Percentiles rank a stretch among this genome's conserved stretches.
phyloP scores from a whole-genome alignment of 2,888 invertebrate species.

The Syrista parreyssii region DNA sequence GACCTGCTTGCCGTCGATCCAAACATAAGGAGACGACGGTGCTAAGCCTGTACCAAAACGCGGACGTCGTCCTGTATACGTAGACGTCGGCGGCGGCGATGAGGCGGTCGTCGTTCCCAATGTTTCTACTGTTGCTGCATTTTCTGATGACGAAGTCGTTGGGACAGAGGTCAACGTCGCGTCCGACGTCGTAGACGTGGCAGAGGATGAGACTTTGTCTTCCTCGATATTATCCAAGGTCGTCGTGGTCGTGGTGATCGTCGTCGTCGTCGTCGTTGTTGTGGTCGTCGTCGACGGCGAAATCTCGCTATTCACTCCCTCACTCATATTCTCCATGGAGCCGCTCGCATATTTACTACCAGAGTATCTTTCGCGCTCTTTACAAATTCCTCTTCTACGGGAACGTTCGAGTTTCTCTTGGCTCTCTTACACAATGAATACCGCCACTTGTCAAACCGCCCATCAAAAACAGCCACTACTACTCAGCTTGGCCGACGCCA shows the following conservation, averaged over 20 bases:
- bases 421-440: not conserved
- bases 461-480: conserved; percentile 45
- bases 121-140: conserved; percentile 5
- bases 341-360: conserved; percentile 24
- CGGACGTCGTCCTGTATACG: conserved; percentile 10
- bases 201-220: not conserved
- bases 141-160: conserved; percentile 10
- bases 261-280: conserved; percentile 9
- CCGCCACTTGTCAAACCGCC: conserved; percentile 43
- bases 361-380: not conserved
- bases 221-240: conserved; percentile 36
- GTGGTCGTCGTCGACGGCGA: conserved; percentile 26
- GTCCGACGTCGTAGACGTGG: conserved; percentile 32
- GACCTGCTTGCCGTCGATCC: conserved; percentile 52
- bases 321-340: conserved; percentile 40
- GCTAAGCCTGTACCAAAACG: conserved; percentile 14
- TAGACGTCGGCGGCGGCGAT: conserved; percentile 15
- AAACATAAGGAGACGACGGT: conserved; percentile 8
- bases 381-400: not conserved
- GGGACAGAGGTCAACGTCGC: conserved; percentile 13
- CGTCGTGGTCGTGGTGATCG: conserved; percentile 33
- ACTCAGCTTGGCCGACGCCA: conserved; percentile 48
- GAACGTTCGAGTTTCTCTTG: not conserved
- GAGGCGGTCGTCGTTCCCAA: conserved; percentile 10
- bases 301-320: conserved; percentile 38